Percentiles rank a stretch among this genome's conserved stretches.
phyloP scores from a whole-genome alignment of 2,888 invertebrate species.

The Tipula unca region DNA sequence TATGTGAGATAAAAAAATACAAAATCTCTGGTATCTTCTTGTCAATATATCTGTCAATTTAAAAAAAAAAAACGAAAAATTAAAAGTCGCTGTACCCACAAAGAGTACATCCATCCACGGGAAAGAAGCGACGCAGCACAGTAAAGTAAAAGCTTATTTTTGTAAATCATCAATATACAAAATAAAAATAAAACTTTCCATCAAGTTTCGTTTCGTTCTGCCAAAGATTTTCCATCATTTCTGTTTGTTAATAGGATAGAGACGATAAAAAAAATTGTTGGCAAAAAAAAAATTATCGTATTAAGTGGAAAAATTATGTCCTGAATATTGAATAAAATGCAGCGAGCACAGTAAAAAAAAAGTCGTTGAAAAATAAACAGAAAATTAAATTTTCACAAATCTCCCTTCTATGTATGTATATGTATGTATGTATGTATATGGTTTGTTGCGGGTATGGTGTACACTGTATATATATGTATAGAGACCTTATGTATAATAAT shows the following conservation, averaged over 20 bases:
- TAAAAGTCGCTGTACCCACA: background rate
- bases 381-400: background rate
- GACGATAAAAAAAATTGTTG: background rate
- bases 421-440: background rate
- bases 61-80: background rate
- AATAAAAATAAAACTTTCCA: background rate
- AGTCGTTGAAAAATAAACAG: conserved; percentile 8
- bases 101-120: background rate
- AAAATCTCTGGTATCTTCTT: background rate
- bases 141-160: background rate
- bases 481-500: background rate
- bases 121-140: background rate
- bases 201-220: background rate
- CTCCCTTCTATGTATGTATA: background rate
- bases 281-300: background rate
- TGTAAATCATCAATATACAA: background rate
- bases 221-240: background rate
- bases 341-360: background rate
- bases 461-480: background rate
- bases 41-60: background rate
- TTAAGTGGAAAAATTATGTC: background rate
- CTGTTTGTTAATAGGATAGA: background rate
- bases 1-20: background rate
- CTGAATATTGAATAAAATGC: background rate
- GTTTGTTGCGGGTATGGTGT: background rate